A percentile compares a stretch with the other conserved stretches of the same genome.
These are phyloP conservation scores for Jacana jacana DNA, from an alignment of 2,113 vertebrate genomes.

Conservation along the genomic window DNA sequence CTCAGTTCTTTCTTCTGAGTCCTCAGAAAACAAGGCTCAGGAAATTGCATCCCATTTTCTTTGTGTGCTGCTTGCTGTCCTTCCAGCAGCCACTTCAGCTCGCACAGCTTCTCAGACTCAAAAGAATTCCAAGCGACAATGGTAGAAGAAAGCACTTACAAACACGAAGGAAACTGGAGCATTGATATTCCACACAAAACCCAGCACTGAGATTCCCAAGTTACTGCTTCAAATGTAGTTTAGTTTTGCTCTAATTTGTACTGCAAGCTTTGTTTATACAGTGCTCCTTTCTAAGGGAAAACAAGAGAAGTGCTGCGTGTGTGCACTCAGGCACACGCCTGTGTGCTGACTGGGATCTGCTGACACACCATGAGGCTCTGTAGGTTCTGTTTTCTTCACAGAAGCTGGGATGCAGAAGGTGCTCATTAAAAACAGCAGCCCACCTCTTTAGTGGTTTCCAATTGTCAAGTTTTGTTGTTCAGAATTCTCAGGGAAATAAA, in stretches of 20 bases:
- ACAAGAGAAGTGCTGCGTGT: not conserved
- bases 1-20: not conserved
- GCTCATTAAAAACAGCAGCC: conserved; percentile 37
- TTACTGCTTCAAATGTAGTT: not conserved
- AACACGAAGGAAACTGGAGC: not conserved
- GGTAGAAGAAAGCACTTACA: not conserved
- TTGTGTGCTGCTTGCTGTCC: not conserved
- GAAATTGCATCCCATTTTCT: not conserved
- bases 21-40: not conserved
- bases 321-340: not conserved
- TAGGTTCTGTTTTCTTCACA: not conserved
- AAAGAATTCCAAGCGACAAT: not conserved
- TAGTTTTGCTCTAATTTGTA: not conserved
- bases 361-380: not conserved
- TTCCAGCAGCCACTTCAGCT: not conserved
- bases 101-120: not conserved
- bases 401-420: not conserved
- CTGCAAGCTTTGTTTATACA: not conserved
- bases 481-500: conserved; percentile 55
- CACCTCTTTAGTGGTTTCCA: conserved; percentile 6
- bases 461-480: conserved; percentile 28
- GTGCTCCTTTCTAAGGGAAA: not conserved
- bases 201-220: not conserved
- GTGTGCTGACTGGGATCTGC: not conserved
- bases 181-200: not conserved